Conservation (phyloP, 2,113 vertebrate genomes). For the Oxygymnocypris stewartii region DNA sequence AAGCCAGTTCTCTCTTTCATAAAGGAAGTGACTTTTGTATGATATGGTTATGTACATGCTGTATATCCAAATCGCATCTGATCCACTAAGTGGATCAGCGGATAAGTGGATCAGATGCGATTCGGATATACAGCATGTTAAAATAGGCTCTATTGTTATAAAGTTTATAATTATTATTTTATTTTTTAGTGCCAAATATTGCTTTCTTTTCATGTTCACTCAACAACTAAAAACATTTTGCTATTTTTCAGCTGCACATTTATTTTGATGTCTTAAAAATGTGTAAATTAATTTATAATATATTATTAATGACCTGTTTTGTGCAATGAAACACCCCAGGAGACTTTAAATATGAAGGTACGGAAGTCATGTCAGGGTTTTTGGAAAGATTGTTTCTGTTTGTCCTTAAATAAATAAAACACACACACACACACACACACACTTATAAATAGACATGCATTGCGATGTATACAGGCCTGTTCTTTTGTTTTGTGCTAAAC, state of each 20-base stretch:
- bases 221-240: too few species aligned
- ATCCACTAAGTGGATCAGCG: not conserved
- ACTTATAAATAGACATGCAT: not conserved
- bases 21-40: conserved; percentile 38
- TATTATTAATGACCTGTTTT: not conserved
- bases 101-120: too few species aligned
- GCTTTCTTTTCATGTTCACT: conserved; percentile 26
- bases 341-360: conserved; percentile 7
- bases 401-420: not conserved
- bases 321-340: not conserved
- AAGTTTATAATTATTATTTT: conserved; percentile 24
- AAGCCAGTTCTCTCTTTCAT: not conserved
- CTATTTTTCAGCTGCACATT: not conserved
- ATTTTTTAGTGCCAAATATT: conserved; percentile 29
- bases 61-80: conserved; percentile 62
- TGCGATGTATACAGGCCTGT: conserved; percentile 6
- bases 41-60: conserved; percentile 63
- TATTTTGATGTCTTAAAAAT: conserved; percentile 45
- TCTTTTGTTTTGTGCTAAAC: conserved; percentile 28
- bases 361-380: not conserved
- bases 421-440: not conserved
- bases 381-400: conserved; percentile 11
- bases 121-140: too few species aligned
- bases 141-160: conserved; percentile 42
- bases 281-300: conserved; percentile 28